Conservation (phyloP, 1,140 invertebrate genomes). For the Oryzaephilus surinamensis region DNA sequence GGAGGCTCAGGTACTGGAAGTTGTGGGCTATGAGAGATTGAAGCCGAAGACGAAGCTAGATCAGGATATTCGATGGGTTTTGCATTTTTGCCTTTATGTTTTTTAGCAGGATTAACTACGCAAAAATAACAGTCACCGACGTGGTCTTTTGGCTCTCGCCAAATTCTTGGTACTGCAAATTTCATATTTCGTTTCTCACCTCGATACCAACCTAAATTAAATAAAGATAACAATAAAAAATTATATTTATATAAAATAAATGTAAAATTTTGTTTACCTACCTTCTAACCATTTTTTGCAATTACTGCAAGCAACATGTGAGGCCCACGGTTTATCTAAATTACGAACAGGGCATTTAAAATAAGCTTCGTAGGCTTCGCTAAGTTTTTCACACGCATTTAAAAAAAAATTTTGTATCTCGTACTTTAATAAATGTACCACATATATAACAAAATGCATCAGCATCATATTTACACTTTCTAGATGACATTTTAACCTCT, state of each 20-base stretch:
- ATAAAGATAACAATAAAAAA: neutral
- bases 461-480: constrained; percentile 11
- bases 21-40: no score
- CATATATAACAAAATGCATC: constrained; percentile 17
- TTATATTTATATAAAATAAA: neutral
- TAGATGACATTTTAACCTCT: constrained; percentile 2
- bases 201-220: constrained; percentile 9
- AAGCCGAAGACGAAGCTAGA: no score
- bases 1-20: no score
- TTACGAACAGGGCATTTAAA: constrained; percentile 11
- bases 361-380: constrained; percentile 16
- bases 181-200: constrained; percentile 1
- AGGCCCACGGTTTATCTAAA: constrained; percentile 13
- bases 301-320: constrained; percentile 15
- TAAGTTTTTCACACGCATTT: constrained; percentile 4
- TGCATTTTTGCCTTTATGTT: constrained; percentile 1
- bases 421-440: constrained; percentile 15
- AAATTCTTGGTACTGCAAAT: constrained; percentile 3
- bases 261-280: neutral
- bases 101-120: constrained; percentile 3
- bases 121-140: constrained; percentile 7
- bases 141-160: neutral
- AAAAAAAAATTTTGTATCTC: constrained; percentile 12
- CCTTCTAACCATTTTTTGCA: constrained; percentile 7
- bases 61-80: constrained; percentile 2